Percentiles rank a stretch among this genome's conserved stretches.
These are phyloP conservation scores for Pterois miles DNA, from an alignment of 2,797 vertebrate genomes.

Conservation along the genomic window DNA sequence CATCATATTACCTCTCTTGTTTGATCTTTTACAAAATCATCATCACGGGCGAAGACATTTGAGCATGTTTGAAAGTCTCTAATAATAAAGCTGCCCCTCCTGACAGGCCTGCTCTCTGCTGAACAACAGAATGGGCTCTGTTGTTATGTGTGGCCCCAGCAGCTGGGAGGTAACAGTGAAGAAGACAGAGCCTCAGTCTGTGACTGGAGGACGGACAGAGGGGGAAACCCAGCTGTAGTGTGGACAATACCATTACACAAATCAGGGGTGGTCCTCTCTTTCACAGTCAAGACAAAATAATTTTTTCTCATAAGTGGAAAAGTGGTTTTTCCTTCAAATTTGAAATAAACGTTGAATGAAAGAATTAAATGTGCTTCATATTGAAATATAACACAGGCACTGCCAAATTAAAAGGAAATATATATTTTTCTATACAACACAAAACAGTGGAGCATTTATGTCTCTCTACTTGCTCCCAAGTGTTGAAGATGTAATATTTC, in stretches of 20 bases:
- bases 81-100: conserved; percentile 89
- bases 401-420: neutral
- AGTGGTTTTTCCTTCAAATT: neutral
- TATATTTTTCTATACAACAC: neutral
- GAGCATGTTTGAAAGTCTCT: conserved; percentile 90
- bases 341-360: neutral
- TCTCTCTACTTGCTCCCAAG: neutral
- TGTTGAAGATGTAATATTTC: conserved; percentile 30
- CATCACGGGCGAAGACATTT: conserved; percentile 90
- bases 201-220: conserved; percentile 74
- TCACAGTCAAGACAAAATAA: conserved; percentile 36
- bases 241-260: conserved; percentile 82
- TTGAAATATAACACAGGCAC: neutral
- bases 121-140: conserved; percentile 93
- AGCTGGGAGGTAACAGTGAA: conserved; percentile 92
- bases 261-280: conserved; percentile 81
- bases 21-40: conserved; percentile 57
- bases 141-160: conserved; percentile 89
- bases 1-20: neutral
- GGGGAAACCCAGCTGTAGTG: conserved; percentile 81
- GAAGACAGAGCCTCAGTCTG: conserved; percentile 91
- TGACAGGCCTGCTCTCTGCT: conserved; percentile 90
- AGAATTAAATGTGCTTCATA: neutral
- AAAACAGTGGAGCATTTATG: conserved; percentile 1
- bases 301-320: neutral